Conservation (phyloP, 1,140 invertebrate species). For the Megalonaias nervosa region DNA sequence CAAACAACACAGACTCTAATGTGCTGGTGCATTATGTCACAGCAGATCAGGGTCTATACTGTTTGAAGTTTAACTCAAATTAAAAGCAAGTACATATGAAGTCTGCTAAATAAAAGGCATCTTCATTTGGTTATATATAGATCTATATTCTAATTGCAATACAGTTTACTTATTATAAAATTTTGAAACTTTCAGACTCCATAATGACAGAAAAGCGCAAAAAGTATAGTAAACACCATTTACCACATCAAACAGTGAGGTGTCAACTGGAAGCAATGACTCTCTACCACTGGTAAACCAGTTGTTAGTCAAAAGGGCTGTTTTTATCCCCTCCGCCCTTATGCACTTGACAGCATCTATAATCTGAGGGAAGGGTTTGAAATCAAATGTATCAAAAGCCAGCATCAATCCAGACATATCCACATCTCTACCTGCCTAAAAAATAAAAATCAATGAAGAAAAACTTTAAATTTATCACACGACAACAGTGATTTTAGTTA, state of each 20-base stretch:
- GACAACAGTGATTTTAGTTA: not conserved
- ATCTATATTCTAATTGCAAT: no score
- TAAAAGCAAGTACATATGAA: no score
- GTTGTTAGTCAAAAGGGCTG: slow-evolving; percentile 73
- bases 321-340: slow-evolving; percentile 67
- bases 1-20: no score
- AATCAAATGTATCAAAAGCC: slow-evolving; percentile 17
- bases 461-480: no score
- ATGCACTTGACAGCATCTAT: slow-evolving; percentile 66
- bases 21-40: no score
- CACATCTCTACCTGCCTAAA: slow-evolving; percentile 51
- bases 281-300: slow-evolving; percentile 47
- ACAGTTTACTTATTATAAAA: no score
- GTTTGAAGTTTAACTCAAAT: no score
- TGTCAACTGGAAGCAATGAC: slow-evolving; percentile 25
- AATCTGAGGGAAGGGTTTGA: slow-evolving; percentile 62
- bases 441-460: slow-evolving; percentile 16
- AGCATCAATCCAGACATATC: slow-evolving; percentile 51
- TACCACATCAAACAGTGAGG: slow-evolving; percentile 36
- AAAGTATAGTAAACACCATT: slow-evolving; percentile 1
- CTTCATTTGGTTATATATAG: no score
- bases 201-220: not conserved
- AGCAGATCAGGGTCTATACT: no score
- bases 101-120: no score
- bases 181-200: not conserved